Evolutionary conservation across 1,140 invertebrate species (phyloP), one percentile per base, ranked within the genome.

Genomic region (Zaprionus kolodkinae): DNA sequence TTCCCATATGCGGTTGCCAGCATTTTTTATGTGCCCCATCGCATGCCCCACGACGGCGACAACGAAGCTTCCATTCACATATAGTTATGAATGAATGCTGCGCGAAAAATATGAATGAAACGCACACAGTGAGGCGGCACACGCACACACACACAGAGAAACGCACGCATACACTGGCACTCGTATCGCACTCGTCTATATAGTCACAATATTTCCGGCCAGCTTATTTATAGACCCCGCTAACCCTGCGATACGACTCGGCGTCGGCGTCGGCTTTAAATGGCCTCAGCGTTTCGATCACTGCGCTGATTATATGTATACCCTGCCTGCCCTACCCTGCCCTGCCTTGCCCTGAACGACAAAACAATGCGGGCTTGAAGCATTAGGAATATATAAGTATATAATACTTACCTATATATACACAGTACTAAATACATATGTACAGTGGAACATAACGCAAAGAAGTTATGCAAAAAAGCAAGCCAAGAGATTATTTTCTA

Each of bases 181-280:
- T 57, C 67, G 27, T 64, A 71, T 75, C 45, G 36, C 72, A 54
- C 36, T 62, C 57, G 70, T 59, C 76, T 71, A 82, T 87, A 81
- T 89, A 79, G 78, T 70, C 84, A 84, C 84, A 84, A 78, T 89
- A 89, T 81, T 89, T 89, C 85, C 85, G 85, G 85, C 75, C 85
- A 36, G 36, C 57, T 65, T 82, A 83, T 89, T 88, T 88, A 80
- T 88, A 87, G 83, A 78, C 45, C 35, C 35, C 61, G n/a, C 66
- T 17, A 21, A 10, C 64, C 33, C 52, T n/a, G 48, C 27, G 52
- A 55, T 27, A n/a, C 48, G 40, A n/a, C 40, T 43, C n/a, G 21
- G 21, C 21, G 21, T 21, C 21, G 21, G 21, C 21, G 27, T 30
- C 27, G 27, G 27, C 27, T 30, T 30, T 30, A 30, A 30, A 30